Evolutionary conservation across 2,888 invertebrate species (phyloP).

Genomic region (Sesamia inferens): DNA sequence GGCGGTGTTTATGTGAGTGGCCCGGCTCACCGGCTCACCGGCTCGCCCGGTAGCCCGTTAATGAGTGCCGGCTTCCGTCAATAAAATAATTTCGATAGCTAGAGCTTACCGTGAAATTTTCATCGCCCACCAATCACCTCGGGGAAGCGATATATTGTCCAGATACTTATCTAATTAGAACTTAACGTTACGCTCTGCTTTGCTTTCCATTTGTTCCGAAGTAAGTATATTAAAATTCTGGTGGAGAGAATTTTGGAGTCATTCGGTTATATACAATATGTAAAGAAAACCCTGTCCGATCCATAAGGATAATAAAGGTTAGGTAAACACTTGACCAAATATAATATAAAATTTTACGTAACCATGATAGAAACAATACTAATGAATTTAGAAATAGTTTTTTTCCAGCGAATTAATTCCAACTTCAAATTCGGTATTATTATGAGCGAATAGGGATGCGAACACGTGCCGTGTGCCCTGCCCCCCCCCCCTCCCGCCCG

Average conservation of each 20-base stretch:
- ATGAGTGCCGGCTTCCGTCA: constrained; percentile 84
- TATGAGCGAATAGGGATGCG: too few species aligned
- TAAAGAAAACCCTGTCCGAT: too few species aligned
- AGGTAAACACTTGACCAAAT: too few species aligned
- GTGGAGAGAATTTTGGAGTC: constrained; percentile 53
- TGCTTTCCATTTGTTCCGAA: constrained; percentile 65
- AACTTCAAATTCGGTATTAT: too few species aligned
- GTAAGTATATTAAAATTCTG: constrained; percentile 59
- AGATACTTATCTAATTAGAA: constrained; percentile 77
- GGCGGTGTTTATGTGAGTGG: constrained; percentile 73
- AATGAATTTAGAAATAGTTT: too few species aligned
- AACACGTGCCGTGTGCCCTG: too few species aligned
- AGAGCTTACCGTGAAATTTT: constrained; percentile 74
- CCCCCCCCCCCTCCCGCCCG: too few species aligned
- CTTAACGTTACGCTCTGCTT: constrained; percentile 70
- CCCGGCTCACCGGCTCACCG: constrained; percentile 62
- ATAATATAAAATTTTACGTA: too few species aligned
- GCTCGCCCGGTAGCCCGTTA: constrained; percentile 80
- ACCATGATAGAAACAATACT: too few species aligned
- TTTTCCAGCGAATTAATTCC: too few species aligned
- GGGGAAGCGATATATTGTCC: constrained; percentile 75
- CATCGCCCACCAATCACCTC: constrained; percentile 70
- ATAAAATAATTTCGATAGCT: constrained; percentile 71
- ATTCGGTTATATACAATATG: constrained; percentile 19
- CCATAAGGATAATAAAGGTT: too few species aligned